These are phyloP conservation scores for Anarrhichthys ocellatus DNA, from an alignment of 2,113 vertebrate genomes.

Conservation along the genomic window DNA sequence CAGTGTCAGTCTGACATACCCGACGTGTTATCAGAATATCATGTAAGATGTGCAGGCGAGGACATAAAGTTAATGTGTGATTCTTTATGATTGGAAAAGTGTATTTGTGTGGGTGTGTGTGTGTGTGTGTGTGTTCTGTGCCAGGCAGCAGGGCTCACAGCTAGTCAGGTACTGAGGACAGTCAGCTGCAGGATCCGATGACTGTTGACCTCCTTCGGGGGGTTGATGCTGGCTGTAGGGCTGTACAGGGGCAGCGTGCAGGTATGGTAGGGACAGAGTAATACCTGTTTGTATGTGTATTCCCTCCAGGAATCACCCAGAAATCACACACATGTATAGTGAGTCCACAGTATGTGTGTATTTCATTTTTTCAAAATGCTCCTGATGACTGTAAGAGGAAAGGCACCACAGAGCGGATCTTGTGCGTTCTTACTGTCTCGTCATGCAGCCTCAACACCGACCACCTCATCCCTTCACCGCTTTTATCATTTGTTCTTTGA, in stretches of 20 bases:
- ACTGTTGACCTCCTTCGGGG: slow-evolving; percentile 60
- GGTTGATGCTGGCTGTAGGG: slow-evolving; percentile 71
- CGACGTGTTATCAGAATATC: slow-evolving; percentile 10
- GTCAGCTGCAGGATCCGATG: slow-evolving; percentile 67
- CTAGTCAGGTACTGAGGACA: slow-evolving; percentile 70
- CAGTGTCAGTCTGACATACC: not conserved
- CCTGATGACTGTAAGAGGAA: not conserved
- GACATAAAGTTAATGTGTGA: slow-evolving; percentile 23
- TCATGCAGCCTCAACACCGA: not conserved
- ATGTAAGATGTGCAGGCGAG: not conserved
- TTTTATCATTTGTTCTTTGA: slow-evolving; percentile 4
- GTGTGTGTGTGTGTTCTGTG: slow-evolving; percentile 52
- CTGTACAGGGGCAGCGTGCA: slow-evolving; percentile 70
- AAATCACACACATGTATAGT: not conserved
- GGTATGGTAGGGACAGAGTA: slow-evolving; percentile 60
- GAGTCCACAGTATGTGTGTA: not conserved
- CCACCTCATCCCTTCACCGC: not conserved
- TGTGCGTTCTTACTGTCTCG: not conserved
- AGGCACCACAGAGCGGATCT: not conserved
- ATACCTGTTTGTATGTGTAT: slow-evolving; percentile 10
- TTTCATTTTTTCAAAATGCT: not conserved
- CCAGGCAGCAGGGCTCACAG: slow-evolving; percentile 71
- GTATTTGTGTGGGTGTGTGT: slow-evolving; percentile 19
- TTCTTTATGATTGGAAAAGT: slow-evolving; percentile 16
- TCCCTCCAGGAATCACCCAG: not conserved